Evolutionary conservation across 2,113 vertebrate species (phyloP).

Genomic region (Butorides virescens): DNA sequence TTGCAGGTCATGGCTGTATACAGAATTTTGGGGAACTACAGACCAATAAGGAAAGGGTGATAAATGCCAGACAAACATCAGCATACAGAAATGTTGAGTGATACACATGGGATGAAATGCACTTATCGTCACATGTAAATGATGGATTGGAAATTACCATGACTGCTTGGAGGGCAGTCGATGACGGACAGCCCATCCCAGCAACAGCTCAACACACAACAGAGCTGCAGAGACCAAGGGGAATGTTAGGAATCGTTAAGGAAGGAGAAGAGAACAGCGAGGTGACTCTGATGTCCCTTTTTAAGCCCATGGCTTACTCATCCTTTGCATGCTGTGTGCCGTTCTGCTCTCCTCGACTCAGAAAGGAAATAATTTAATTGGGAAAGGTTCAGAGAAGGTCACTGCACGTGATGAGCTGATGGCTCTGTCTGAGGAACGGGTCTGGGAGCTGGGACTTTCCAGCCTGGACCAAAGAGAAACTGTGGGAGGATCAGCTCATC

Average conservation of each 20-base stretch:
- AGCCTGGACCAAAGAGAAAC: background rate
- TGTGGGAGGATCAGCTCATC: background rate
- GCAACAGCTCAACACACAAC: background rate
- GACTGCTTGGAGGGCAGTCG: background rate
- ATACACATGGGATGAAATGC: background rate
- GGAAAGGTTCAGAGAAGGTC: background rate
- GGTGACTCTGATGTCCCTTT: background rate
- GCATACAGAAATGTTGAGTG: background rate
- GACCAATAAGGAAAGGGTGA: background rate
- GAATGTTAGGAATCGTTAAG: background rate
- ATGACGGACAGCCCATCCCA: background rate
- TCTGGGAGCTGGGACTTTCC: background rate
- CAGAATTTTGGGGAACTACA: background rate
- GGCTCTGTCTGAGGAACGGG: background rate
- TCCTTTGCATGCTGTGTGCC: background rate
- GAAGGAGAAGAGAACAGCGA: background rate
- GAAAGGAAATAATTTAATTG: background rate
- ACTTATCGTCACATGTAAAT: background rate
- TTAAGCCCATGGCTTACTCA: background rate
- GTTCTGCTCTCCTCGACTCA: background rate
- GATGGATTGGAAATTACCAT: background rate
- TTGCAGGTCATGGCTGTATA: background rate
- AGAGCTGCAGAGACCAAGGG: background rate
- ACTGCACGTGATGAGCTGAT: rapidly evolving
- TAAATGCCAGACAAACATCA: background rate